phyloP scores from a whole-genome alignment of 2,888 invertebrate species.

The Agonum fuliginosum region DNA sequence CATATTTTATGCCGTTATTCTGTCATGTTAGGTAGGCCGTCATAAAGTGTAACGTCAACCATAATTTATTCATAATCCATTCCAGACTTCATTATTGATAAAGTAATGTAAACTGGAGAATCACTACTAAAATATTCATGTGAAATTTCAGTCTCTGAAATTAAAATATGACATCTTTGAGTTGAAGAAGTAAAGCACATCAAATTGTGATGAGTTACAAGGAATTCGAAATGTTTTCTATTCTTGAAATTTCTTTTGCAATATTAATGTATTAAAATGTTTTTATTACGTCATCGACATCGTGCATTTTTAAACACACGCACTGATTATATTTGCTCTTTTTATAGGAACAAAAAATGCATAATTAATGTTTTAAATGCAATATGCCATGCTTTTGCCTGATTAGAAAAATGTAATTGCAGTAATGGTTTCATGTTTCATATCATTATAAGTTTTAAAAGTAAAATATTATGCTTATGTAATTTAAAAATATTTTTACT shows the following conservation, averaged over 20 bases:
- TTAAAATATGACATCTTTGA: not conserved
- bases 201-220: not conserved
- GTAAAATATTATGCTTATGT: conserved; percentile 7
- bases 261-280: conserved; percentile 11
- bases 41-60: not conserved
- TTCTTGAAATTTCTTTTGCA: not conserved
- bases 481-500: not conserved
- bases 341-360: not conserved
- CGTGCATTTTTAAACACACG: not conserved
- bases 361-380: not conserved
- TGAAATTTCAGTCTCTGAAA: not conserved
- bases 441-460: not conserved
- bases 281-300: not conserved
- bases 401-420: conserved; percentile 25
- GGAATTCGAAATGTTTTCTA: not conserved
- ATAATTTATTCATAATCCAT: conserved; percentile 17
- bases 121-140: conserved; percentile 19
- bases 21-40: not conserved
- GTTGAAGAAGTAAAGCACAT: not conserved
- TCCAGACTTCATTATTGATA: not conserved
- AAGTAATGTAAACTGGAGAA: conserved; percentile 2
- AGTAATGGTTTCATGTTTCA: conserved; percentile 19
- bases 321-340: conserved; percentile 5
- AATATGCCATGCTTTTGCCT: not conserved
- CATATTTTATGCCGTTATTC: no score